These are phyloP conservation scores for Neosalanx taihuensis DNA, from an alignment of 2,797 vertebrate species.

Conservation along the genomic window DNA sequence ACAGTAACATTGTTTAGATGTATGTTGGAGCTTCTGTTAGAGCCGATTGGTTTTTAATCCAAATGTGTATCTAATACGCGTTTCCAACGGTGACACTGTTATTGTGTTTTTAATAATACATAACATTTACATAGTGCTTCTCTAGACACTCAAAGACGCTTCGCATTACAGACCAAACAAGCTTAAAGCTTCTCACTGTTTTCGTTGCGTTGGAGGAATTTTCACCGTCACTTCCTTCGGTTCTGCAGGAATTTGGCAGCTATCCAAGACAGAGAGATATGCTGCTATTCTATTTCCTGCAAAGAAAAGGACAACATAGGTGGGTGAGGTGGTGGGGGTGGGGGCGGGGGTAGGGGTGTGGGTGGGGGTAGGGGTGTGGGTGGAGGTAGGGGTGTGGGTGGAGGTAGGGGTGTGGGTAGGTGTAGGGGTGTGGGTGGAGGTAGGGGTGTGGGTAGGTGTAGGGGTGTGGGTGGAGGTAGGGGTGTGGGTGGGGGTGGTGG, in stretches of 20 bases:
- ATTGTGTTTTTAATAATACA: too few relatives aligned
- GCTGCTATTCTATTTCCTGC: conserved; percentile 95
- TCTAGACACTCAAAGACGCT: too few relatives aligned
- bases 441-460: too few relatives aligned
- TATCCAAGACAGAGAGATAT: conserved; percentile 85
- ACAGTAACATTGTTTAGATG: not conserved
- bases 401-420: too few relatives aligned
- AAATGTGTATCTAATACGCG: too few relatives aligned
- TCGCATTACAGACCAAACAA: too few relatives aligned
- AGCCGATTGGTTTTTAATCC: not conserved
- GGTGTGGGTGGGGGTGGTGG: conserved; percentile 53
- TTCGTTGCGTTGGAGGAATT: not conserved
- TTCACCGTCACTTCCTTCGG: conserved; percentile 8
- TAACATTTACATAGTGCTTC: too few relatives aligned
- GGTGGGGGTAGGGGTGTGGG: too few relatives aligned
- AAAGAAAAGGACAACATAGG: conserved; percentile 95
- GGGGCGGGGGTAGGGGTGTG: not conserved
- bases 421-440: too few relatives aligned
- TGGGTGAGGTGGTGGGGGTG: conserved; percentile 50
- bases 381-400: too few relatives aligned
- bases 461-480: too few relatives aligned
- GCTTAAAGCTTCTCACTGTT: not conserved
- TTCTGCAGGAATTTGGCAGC: conserved; percentile 80
- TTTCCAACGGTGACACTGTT: too few relatives aligned
- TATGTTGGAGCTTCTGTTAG: not conserved